phyloP scores from a whole-genome alignment of 2,888 invertebrate species.

The Cantharis flavilabris region DNA sequence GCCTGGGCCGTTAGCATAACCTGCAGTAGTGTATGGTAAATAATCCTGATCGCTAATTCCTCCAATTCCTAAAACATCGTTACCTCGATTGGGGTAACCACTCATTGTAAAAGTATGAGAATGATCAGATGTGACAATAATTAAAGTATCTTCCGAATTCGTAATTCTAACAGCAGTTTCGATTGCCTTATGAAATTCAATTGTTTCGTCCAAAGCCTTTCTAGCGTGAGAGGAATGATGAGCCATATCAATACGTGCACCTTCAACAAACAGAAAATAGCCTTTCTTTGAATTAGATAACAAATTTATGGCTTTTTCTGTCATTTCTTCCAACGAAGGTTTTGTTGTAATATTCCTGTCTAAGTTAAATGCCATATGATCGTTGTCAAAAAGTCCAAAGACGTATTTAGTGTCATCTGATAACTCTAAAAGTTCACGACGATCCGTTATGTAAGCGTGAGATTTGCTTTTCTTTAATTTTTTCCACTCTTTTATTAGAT shows the following conservation, averaged over 20 bases:
- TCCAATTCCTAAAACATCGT: slow-evolving; percentile 59
- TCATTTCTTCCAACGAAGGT: slow-evolving; percentile 78
- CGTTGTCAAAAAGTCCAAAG: not conserved
- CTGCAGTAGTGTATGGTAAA: slow-evolving; percentile 67
- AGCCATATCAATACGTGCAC: slow-evolving; percentile 73
- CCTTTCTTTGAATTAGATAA: slow-evolving; percentile 67
- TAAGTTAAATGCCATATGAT: not conserved
- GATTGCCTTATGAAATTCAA: slow-evolving; percentile 65
- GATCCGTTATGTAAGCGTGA: not conserved
- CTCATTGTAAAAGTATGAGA: slow-evolving; percentile 77
- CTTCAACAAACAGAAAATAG: slow-evolving; percentile 75
- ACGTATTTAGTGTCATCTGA: not conserved
- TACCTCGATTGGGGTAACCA: slow-evolving; percentile 74
- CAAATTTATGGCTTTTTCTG: slow-evolving; percentile 72
- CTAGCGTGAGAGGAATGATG: slow-evolving; percentile 72
- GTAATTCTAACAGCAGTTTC: slow-evolving; percentile 67
- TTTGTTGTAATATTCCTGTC: slow-evolving; percentile 42
- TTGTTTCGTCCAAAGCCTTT: slow-evolving; percentile 76
- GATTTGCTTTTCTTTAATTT: not conserved
- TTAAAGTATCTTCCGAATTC: slow-evolving; percentile 69
- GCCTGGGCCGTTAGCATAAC: slow-evolving; percentile 63
- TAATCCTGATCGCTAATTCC: slow-evolving; percentile 58
- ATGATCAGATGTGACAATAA: slow-evolving; percentile 78
- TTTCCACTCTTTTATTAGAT: not conserved
- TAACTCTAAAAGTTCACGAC: not conserved